phyloP scores from a whole-genome alignment of 1,140 invertebrate species.

The Dendroctonus ponderosae region DNA sequence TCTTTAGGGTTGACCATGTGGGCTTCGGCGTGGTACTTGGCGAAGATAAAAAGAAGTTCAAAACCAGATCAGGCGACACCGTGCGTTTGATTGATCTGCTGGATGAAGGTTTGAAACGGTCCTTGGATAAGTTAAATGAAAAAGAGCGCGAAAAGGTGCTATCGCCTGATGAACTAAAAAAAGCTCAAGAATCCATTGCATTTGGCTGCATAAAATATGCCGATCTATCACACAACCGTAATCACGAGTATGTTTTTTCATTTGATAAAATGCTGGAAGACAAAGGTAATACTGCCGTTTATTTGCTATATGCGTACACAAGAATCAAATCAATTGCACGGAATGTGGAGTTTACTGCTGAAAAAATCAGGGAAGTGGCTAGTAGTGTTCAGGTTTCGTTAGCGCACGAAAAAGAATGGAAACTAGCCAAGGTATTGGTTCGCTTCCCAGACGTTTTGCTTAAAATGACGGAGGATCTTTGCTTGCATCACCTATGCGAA shows the following conservation, averaged over 20 bases:
- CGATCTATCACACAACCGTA: constrained; percentile 91
- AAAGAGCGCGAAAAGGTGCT: constrained; percentile 89
- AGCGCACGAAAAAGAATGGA: constrained; percentile 91
- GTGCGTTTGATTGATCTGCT: constrained; percentile 88
- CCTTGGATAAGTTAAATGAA: constrained; percentile 83
- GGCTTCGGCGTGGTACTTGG: constrained; percentile 96
- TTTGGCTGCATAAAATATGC: constrained; percentile 99
- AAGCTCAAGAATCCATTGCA: constrained; percentile 87
- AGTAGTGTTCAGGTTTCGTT: constrained; percentile 65
- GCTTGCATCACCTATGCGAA: constrained; percentile 89
- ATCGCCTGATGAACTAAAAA: constrained; percentile 76
- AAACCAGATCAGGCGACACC: constrained; percentile 96
- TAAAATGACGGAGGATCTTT: constrained; percentile 81
- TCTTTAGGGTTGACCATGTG: constrained; percentile 78
- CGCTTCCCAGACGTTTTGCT: constrained; percentile 87
- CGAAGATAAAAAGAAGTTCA: constrained; percentile 99
- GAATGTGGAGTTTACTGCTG: constrained; percentile 65
- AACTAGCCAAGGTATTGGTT: constrained; percentile 84
- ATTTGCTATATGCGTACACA: constrained; percentile 93
- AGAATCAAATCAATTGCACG: constrained; percentile 90
- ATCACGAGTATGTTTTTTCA: constrained; percentile 96
- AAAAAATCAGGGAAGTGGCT: constrained; percentile 58
- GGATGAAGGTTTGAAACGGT: constrained; percentile 87
- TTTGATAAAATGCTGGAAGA: constrained; percentile 99
- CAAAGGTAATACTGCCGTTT: constrained; percentile 98